Evolutionary conservation across 30 jellyfish, hydroid and myxozoan genomes (phyloP), one percentile per base, ranked within the genome.

Genomic region (Cassiopea andromeda): DNA sequence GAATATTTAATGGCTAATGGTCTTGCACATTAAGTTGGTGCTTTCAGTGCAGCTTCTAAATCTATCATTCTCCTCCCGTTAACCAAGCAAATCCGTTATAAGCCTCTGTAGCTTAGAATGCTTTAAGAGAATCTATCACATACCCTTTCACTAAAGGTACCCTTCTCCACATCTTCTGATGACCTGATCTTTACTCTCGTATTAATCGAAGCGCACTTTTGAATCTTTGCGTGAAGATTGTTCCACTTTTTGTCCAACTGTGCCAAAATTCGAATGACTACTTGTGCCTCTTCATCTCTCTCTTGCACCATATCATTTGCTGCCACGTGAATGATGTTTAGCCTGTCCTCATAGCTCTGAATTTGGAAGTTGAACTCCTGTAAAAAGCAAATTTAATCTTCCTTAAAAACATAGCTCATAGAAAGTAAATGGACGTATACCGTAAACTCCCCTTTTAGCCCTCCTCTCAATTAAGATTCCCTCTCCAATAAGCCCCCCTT

Each of bases 171-270:
- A 54, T 89, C 98, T 12, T 80, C 94, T 3, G 96, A 82, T 9
- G 92, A 72, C 75, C 96, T 60, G 61, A 94, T 69, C 69, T 61
- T 80, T 8, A 94, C 90, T 48, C 83, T 73, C 73, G 74, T 76
- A 45, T 44, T 75, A 1, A 94, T 44, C 67, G 59, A 59, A 3
- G 78, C 88, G 48, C 88, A 67, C 13, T 49, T 84, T 67, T 80
- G 73, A 50, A 74, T 60, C 48, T 69, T 80, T 45, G 17, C 48
- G 15, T 89, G 86, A 54, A 94, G 83, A 45, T 68, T 70, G 66
- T 67, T 85, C 98, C 98, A 94, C 76, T 59, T 86, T 27, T 85
- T 95, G 69, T 84, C 97, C 44, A 90, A 79, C 87, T 94, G 94
- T 7, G 89, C 94, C 44, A 94, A 67, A 83, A 85, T 59, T 19